These are phyloP conservation scores for Ceratitis capitata DNA, from an alignment of 1,140 invertebrate genomes.

Conservation along the genomic window DNA sequence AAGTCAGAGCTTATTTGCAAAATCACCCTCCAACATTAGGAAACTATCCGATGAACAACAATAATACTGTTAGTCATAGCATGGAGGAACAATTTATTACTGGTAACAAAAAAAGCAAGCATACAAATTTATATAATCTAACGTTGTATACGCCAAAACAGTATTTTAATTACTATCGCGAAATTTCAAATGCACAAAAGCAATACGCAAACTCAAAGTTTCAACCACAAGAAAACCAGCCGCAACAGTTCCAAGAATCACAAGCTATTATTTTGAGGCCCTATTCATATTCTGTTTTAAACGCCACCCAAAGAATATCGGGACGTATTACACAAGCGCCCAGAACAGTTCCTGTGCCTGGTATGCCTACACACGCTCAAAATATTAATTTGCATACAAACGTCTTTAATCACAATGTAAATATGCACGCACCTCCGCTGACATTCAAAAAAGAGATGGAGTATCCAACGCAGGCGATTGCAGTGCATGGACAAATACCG, in stretches of 20 bases:
- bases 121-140: neutral
- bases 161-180: neutral
- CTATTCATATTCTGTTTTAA: neutral
- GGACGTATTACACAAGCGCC: neutral
- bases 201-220: neutral
- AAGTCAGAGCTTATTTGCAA: no score
- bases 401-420: conserved; percentile 56
- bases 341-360: neutral
- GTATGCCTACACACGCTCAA: neutral
- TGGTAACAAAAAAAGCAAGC: neutral
- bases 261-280: no score
- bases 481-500: conserved; percentile 43
- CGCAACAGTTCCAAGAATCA: neutral
- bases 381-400: conserved; percentile 49
- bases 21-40: no score
- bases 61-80: no score
- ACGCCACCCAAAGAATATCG: neutral
- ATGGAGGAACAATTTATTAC: no score
- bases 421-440: conserved; percentile 55
- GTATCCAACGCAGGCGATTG: conserved; percentile 40
- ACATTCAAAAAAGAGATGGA: conserved; percentile 55
- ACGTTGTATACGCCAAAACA: neutral
- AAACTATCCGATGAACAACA: no score
- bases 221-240: neutral
- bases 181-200: no score